Base-by-base conservation (phyloP, 53 echinoderm and acorn worm species). In the Patiria pectinifera region DNA sequence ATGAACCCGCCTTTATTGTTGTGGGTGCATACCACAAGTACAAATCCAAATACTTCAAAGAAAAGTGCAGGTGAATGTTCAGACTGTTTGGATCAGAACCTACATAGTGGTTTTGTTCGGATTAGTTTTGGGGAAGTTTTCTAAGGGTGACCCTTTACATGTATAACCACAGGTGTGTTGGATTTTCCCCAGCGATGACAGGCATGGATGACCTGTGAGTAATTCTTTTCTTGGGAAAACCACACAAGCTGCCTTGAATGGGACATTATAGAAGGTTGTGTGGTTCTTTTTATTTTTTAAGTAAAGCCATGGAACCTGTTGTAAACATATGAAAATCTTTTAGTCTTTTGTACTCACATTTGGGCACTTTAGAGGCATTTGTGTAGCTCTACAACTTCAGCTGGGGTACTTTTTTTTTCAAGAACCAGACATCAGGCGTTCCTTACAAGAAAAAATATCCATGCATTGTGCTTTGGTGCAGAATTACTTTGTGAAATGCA, bases 121-220 rank as follows among this genome's bases (percentile, higher is more conserved):
- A 15, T 58, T 6, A 11, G 45, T 58, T 48, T 58, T 71, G 86
- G 22, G 4, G 22, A 71, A 21, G 19, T 5, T 71, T 71, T 71
- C 12, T 12, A 19, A 48, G 21, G 4, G 47, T 70, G 9, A 48
- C 48, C 69, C 47, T 53, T 53, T 5, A n/a, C n/a, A n/a, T n/a
- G n/a, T n/a, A 0, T 15, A 21, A 66, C 43, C 9, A 59, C n/a
- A 58, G 21, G n/a, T 59, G 23, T 59, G 22, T 59, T 0, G 9
- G 12, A 6, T 82, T 82, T 58, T 58, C 22, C 83, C 25, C 9
- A 21, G 3, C 24, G 60, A 2, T 59, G 83, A 82, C 83, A 82
- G 83, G 35, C 53, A 71, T 46, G n/a, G 78, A 78, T 76, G 59
- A 76, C 59, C 75, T 78, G 78, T 78, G 88, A 88, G 88, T 88